These are phyloP conservation scores for Taenaris catops DNA, from an alignment of 2,888 invertebrate genomes.

Conservation along the genomic window DNA sequence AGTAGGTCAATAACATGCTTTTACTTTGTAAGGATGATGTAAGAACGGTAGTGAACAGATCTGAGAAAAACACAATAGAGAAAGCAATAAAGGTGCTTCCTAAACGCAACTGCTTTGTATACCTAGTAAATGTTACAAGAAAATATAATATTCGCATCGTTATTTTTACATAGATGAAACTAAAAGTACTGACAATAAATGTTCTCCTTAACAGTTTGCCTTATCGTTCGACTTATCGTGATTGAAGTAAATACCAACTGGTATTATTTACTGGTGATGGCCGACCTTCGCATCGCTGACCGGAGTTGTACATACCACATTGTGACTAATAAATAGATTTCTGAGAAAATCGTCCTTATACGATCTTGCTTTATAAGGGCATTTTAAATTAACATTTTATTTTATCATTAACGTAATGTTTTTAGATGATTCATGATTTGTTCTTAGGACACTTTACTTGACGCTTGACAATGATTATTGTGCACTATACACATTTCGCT, in stretches of 20 bases:
- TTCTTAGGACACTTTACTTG: no score
- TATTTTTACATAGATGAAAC: neutral
- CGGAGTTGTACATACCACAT: slow-evolving; percentile 10
- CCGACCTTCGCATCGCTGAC: slow-evolving; percentile 13
- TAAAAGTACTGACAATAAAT: no score
- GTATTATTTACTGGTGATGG: no score
- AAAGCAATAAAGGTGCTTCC: slow-evolving; percentile 7
- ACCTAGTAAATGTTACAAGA: neutral
- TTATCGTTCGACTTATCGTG: no score
- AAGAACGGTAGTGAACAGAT: slow-evolving; percentile 7
- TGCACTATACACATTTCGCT: no score
- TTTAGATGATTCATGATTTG: no score
- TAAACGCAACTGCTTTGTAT: slow-evolving; percentile 1
- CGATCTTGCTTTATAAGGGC: neutral
- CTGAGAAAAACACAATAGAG: slow-evolving; percentile 7
- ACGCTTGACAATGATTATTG: no score
- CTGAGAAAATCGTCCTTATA: slow-evolving; percentile 10
- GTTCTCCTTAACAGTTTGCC: no score
- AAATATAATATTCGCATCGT: neutral
- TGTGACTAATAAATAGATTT: slow-evolving; percentile 10
- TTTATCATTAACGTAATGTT: no score
- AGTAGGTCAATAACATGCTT: slow-evolving; percentile 16
- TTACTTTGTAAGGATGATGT: slow-evolving; percentile 10
- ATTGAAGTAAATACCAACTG: slow-evolving; percentile 8
- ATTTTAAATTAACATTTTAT: no score